Percentiles rank a stretch among this genome's conserved stretches.
Conservation (phyloP, 2,888 invertebrate species). For the Elegia similella region DNA sequence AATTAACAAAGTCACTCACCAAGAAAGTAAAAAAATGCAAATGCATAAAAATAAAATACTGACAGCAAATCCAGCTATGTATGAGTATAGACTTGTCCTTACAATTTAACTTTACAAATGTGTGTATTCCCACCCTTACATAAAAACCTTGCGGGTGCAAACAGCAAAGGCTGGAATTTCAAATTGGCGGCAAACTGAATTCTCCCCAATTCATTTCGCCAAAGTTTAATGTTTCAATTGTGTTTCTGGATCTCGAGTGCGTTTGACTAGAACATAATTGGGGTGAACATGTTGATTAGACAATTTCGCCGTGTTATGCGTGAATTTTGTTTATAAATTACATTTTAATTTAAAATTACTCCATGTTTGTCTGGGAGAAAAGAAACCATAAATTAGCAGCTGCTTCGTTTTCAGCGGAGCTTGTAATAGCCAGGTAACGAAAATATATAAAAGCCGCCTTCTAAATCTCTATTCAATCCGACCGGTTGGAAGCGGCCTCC, state of each 20-base stretch:
- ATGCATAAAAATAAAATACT: too few relatives aligned
- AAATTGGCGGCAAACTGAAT: slow-evolving; percentile 5
- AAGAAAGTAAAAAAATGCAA: too few relatives aligned
- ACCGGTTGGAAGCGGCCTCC: neutral
- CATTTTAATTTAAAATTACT: too few relatives aligned
- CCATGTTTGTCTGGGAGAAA: too few relatives aligned
- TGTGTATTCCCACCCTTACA: neutral
- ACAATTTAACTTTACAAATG: neutral
- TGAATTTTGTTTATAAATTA: neutral
- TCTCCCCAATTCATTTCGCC: slow-evolving; percentile 1
- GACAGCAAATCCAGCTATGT: too few relatives aligned
- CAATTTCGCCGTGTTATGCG: neutral
- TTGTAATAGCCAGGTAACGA: too few relatives aligned
- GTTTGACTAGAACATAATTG: neutral
- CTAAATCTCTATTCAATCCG: neutral
- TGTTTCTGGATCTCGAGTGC: slow-evolving; percentile 1
- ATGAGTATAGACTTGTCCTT: neutral
- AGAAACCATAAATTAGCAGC: too few relatives aligned
- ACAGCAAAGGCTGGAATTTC: slow-evolving; percentile 12
- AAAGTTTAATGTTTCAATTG: slow-evolving; percentile 1
- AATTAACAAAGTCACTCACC: too few relatives aligned
- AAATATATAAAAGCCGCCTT: too few relatives aligned
- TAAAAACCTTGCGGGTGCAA: slow-evolving; percentile 8
- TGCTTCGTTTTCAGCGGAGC: too few relatives aligned
- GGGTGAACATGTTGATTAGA: neutral